Base-by-base conservation (phyloP, 2,113 vertebrate genomes). In the Pelmatolapia mariae region DNA sequence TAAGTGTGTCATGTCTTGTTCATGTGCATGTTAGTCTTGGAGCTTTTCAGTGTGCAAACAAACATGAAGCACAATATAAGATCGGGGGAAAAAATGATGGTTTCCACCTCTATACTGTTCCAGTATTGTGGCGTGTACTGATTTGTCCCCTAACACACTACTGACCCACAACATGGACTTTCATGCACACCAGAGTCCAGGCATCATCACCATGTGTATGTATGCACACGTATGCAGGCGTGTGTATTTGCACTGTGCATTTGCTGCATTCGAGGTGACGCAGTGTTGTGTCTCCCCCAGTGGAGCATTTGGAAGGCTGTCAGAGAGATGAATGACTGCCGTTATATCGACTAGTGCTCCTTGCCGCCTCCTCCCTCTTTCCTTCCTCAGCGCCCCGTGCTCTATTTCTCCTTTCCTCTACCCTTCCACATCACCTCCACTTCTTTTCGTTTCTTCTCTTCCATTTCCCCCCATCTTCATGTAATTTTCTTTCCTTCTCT, bases 251-350 rank as follows among this genome's bases (percentile, higher is more conserved):
- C 3, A 9, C 68, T 66, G 83, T 87, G 87, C 73, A 24, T 95
- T 92, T 93, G 89, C 86, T 91, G 90, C 92, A 93, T 91, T 92
- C 3, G 73, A 54, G 88, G 91, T 95, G 93, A 95, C 91, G 87
- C 93, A 95, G 92, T 92, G 91, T 92, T 94, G 89, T 93, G 94
- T 94, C 89, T 93, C 94, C 91, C 93, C 94, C 91, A 94, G 93
- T 82, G 93, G 93, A 95, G 94, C 95, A 88, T 83, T 93, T 93
- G 92, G 93, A 93, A 89, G 93, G 87, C 95, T 97, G 97, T 97
- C 97, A 96, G 95, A 89, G 95, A 97, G 96, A 97, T 95, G 95
- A 95, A 96, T 97, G 96, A 95, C 93, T 92, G 92, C 91, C 82
- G 93, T 94, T 94, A 94, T 96, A 96, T 96, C 94, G 94, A 96